phyloP scores from a whole-genome alignment of 1,140 invertebrate genomes.

The Procambarus virginalis region DNA sequence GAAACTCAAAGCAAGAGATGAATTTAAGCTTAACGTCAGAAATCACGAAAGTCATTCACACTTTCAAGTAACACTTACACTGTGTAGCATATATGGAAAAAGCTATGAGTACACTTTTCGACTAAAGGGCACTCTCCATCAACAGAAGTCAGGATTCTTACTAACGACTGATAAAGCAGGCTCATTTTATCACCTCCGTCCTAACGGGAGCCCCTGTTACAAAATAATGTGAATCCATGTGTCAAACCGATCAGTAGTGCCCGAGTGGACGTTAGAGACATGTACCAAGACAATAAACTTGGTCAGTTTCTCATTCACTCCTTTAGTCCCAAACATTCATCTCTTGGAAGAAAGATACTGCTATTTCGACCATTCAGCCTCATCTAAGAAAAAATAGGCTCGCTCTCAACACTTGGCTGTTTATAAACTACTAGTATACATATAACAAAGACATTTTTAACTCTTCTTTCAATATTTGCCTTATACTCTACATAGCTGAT shows the following conservation, averaged over 20 bases:
- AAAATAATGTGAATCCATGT: not conserved
- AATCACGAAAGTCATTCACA: conserved; percentile 34
- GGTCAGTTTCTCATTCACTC: conserved; percentile 24
- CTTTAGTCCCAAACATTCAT: not conserved
- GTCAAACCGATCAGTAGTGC: conserved; percentile 9
- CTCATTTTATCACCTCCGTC: not conserved
- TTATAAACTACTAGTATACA: conserved; percentile 48
- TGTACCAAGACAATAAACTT: not conserved
- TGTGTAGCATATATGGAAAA: conserved; percentile 41
- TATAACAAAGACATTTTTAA: conserved; percentile 44
- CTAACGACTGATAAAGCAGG: conserved; percentile 27
- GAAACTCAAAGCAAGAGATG: conserved; percentile 41
- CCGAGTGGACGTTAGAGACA: not conserved
- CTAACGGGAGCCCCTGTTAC: not conserved
- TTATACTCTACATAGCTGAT: conserved; percentile 62
- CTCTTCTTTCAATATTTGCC: conserved; percentile 49
- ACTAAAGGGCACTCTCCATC: not conserved
- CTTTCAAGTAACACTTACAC: conserved; percentile 27
- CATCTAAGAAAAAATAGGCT: conserved; percentile 34
- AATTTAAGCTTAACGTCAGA: conserved; percentile 4
- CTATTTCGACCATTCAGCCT: conserved; percentile 16
- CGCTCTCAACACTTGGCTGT: conserved; percentile 6
- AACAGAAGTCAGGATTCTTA: conserved; percentile 8
- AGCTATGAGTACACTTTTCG: conserved; percentile 35
- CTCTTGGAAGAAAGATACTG: conserved; percentile 27